Percentiles rank a stretch among this genome's conserved stretches.
Evolutionary conservation across 1,140 invertebrate genomes (phyloP).

Genomic region (Scaptomyza pallida): DNA sequence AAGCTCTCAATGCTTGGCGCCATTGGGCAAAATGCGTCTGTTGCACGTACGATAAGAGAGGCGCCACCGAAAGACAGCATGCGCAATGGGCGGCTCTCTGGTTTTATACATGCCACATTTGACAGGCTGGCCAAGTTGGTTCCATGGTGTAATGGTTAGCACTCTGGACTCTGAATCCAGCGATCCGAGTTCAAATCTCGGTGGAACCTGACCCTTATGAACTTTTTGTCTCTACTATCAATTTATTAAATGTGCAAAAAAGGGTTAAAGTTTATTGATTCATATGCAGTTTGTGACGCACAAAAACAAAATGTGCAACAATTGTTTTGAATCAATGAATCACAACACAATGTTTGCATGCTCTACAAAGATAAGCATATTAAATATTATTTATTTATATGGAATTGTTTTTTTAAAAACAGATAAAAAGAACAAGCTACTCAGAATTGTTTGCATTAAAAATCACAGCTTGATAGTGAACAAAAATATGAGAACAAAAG

Average conservation of each 20-base stretch:
- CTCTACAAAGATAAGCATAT: conserved; percentile 2
- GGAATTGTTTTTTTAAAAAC: not conserved
- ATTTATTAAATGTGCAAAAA: not conserved
- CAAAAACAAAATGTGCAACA: too few species aligned
- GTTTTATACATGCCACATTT: conserved; percentile 40
- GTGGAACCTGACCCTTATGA: conserved; percentile 87
- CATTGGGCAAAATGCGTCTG: conserved; percentile 9
- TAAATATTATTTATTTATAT: conserved; percentile 9
- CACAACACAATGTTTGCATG: not conserved
- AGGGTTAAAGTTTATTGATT: not conserved
- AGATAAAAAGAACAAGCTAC: not conserved
- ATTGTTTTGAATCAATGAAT: conserved; percentile 16
- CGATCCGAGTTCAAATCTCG: conserved; percentile 94
- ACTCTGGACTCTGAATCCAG: conserved; percentile 96
- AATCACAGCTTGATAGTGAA: not conserved
- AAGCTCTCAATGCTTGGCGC: conserved; percentile 1
- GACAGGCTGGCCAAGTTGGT: conserved; percentile 84
- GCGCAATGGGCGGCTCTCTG: conserved; percentile 50
- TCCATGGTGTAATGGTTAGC: conserved; percentile 96
- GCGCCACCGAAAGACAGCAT: conserved; percentile 33
- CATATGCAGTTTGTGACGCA: not conserved
- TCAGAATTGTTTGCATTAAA: not conserved
- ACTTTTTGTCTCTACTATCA: not conserved
- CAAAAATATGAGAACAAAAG: not conserved
- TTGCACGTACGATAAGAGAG: not conserved